Percentiles rank a stretch among this genome's conserved stretches.
Conservation (phyloP, 2,797 vertebrate genomes). For the Odontamblyopus rebecca region DNA sequence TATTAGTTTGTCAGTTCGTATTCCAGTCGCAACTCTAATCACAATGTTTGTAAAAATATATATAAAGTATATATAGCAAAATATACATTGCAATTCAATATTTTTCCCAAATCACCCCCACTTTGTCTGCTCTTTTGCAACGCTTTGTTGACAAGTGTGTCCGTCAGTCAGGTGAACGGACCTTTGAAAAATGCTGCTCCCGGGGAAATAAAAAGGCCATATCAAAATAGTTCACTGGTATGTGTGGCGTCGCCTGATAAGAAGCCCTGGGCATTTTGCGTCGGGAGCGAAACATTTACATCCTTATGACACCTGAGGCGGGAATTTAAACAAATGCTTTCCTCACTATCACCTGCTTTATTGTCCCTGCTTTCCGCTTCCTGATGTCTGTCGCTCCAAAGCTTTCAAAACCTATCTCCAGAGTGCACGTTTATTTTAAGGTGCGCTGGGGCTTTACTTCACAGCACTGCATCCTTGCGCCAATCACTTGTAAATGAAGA, state of each 20-base stretch:
- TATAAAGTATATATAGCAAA: too few relatives aligned
- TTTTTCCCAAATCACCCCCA: too few relatives aligned
- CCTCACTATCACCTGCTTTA: slow-evolving; percentile 48
- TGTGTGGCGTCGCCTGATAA: slow-evolving; percentile 63
- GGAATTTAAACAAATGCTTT: slow-evolving; percentile 67
- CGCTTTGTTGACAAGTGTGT: slow-evolving; percentile 32
- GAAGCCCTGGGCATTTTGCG: slow-evolving; percentile 44
- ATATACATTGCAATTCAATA: too few relatives aligned
- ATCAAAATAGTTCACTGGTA: slow-evolving; percentile 60
- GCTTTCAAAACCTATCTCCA: slow-evolving; percentile 43
- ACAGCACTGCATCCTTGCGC: slow-evolving; percentile 1
- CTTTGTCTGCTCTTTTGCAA: slow-evolving; percentile 14
- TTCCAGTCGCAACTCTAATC: too few relatives aligned
- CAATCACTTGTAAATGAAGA: slow-evolving; percentile 2
- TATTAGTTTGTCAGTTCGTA: too few relatives aligned
- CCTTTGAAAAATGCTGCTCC: slow-evolving; percentile 53
- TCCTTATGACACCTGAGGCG: slow-evolving; percentile 55
- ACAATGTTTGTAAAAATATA: too few relatives aligned
- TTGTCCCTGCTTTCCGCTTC: slow-evolving; percentile 8
- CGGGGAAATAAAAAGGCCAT: slow-evolving; percentile 56
- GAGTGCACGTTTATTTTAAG: slow-evolving; percentile 59
- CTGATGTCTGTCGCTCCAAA: slow-evolving; percentile 4
- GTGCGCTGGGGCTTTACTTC: slow-evolving; percentile 21
- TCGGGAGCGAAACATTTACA: slow-evolving; percentile 66
- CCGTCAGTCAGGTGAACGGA: slow-evolving; percentile 61